A percentile compares a stretch with the other conserved stretches of the same genome.
These are phyloP conservation scores for Cercopithecus mona DNA, from an alignment of 2,113 vertebrate species.

Conservation along the genomic window DNA sequence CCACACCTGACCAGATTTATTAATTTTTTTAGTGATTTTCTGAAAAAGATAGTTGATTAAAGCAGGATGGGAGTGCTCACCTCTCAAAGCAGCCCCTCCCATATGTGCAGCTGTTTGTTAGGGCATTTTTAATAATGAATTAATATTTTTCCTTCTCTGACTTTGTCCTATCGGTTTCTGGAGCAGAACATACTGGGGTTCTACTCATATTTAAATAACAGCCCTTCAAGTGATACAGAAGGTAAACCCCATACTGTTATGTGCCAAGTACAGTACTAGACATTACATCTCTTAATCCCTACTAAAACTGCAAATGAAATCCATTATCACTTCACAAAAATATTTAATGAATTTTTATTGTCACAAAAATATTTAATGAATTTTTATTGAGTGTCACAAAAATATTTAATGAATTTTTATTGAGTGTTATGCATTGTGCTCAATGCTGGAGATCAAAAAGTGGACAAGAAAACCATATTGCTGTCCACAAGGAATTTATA, in stretches of 20 bases:
- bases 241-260: neutral
- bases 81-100: neutral
- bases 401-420: neutral
- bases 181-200: neutral
- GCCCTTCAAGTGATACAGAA: neutral
- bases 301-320: neutral
- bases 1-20: too few relatives aligned
- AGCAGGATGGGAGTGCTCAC: neutral
- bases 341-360: neutral
- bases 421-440: neutral
- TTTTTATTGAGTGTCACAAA: neutral
- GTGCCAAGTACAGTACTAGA: neutral
- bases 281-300: neutral
- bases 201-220: neutral
- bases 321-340: neutral
- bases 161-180: neutral
- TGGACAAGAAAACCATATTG: neutral
- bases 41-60: neutral
- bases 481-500: neutral
- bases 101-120: neutral
- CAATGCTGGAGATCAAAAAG: neutral
- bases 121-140: neutral
- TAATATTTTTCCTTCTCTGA: neutral
- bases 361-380: neutral
- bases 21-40: neutral